These are phyloP conservation scores for Calidris pugnax DNA, from an alignment of 2,113 vertebrate species.

Conservation along the genomic window DNA sequence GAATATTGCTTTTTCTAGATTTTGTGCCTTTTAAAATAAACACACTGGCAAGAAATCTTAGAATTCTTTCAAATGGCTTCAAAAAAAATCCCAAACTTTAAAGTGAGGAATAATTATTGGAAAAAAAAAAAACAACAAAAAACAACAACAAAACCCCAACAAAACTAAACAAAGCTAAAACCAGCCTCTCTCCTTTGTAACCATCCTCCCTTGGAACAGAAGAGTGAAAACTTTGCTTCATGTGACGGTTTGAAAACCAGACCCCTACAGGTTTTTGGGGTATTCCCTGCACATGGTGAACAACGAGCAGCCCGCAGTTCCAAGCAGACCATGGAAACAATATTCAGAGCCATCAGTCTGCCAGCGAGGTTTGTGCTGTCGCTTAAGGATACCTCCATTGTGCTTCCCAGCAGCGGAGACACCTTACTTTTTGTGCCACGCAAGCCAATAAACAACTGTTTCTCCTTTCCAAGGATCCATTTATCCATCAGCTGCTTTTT, in stretches of 20 bases:
- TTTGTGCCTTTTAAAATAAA: not conserved
- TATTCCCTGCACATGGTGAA: not conserved
- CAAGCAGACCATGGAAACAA: not conserved
- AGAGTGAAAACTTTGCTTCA: not conserved
- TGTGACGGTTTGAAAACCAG: not conserved
- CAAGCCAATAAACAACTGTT: not conserved
- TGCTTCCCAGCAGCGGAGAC: not conserved
- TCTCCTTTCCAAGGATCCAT: not conserved
- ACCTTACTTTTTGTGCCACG: not conserved
- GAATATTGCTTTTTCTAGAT: not conserved
- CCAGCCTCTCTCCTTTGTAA: not conserved
- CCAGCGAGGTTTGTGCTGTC: not conserved
- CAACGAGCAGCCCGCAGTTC: not conserved
- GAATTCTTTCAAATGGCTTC: not conserved
- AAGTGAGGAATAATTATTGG: not conserved
- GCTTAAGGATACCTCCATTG: accelerated
- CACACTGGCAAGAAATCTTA: not conserved
- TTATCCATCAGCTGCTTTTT: not conserved
- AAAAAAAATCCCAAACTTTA: not conserved
- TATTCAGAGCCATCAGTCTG: not conserved
- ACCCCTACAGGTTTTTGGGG: not conserved
- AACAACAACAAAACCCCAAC: not conserved
- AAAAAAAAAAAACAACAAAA: not conserved
- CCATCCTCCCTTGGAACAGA: not conserved
- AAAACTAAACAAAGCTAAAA: not conserved